Conservation (phyloP, 2,797 vertebrate genomes). For the Buceros bicornis region DNA sequence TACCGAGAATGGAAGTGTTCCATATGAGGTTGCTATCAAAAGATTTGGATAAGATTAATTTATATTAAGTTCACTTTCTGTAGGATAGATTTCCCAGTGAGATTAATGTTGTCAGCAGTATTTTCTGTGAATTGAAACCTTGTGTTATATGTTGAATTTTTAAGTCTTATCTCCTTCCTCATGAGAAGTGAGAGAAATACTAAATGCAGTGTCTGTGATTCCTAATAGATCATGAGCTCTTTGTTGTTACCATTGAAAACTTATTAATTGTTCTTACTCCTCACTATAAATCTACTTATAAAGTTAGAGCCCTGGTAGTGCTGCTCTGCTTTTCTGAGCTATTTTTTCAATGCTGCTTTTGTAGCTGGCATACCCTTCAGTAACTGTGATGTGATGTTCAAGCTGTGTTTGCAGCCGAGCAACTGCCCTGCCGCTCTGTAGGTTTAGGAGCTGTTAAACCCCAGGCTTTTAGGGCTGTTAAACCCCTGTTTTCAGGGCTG, state of each 20-base stretch:
- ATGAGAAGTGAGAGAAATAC: background rate
- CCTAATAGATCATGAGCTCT: background rate
- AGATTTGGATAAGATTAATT: background rate
- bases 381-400: background rate
- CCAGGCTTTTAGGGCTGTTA: background rate
- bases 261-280: background rate
- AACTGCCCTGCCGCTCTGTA: fast-evolving
- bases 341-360: background rate
- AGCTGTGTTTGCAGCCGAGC: background rate
- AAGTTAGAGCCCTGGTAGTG: background rate
- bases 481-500: background rate
- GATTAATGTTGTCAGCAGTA: background rate
- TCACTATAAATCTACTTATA: background rate
- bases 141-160: background rate
- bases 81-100: background rate
- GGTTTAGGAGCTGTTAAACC: background rate
- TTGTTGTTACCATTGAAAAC: constrained; percentile 4
- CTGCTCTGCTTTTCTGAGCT: background rate
- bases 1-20: fast-evolving
- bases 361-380: background rate
- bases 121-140: background rate
- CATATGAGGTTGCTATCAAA: fast-evolving
- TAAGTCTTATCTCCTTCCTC: background rate
- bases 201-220: background rate
- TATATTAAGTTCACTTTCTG: background rate